Conservation (phyloP, 2,113 vertebrate genomes). For the Herpailurus yagouaroundi region DNA sequence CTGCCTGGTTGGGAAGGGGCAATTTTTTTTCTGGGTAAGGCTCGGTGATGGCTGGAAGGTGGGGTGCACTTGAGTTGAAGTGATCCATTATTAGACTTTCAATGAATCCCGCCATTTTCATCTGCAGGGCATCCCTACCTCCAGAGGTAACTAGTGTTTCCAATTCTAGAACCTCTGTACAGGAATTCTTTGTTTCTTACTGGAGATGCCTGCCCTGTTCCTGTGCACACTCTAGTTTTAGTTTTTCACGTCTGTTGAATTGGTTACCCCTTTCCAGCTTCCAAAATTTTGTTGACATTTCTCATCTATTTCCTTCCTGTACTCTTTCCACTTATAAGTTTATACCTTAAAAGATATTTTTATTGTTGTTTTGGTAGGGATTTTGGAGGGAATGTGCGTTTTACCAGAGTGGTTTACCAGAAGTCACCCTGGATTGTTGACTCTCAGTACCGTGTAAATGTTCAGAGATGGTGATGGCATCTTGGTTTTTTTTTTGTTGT, state of each 20-base stretch:
- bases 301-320: not conserved
- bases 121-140: too few relatives aligned
- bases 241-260: not conserved
- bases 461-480: not conserved
- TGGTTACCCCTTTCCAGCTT: not conserved
- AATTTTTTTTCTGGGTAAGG: not conserved
- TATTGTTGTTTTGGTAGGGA: not conserved
- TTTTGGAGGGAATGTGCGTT: not conserved
- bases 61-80: not conserved
- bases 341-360: not conserved
- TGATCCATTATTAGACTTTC: conserved; percentile 5
- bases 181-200: not conserved
- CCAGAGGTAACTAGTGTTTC: not conserved
- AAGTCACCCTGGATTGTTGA: not conserved
- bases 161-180: not conserved
- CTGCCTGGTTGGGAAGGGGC: not conserved
- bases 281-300: not conserved
- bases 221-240: not conserved
- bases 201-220: not conserved
- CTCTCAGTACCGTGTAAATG: not conserved
- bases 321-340: not conserved
- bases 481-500: not conserved
- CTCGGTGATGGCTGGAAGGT: not conserved
- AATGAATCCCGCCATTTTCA: not conserved
- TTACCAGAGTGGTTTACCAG: not conserved